Evolutionary conservation across 1,140 invertebrate genomes (phyloP).

Genomic region (Carcinoscorpius rotundicauda): DNA sequence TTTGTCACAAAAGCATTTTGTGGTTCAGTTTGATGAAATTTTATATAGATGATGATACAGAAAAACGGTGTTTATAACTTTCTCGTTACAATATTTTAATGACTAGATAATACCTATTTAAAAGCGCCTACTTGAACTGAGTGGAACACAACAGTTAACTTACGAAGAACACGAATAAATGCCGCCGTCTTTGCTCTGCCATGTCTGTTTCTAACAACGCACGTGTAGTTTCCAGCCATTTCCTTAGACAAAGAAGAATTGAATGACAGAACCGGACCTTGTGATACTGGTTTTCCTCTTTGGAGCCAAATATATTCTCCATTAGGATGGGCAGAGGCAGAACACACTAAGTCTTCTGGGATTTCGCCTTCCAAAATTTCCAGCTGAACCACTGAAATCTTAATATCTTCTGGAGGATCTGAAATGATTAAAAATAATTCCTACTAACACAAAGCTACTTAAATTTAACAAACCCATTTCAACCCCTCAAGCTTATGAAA

Average conservation of each 20-base stretch:
- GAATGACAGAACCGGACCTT: constrained; percentile 27
- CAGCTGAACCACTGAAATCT: constrained; percentile 53
- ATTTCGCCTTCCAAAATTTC: constrained; percentile 61
- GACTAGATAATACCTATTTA: background rate
- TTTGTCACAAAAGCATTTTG: background rate
- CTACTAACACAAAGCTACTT: no score
- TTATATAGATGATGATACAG: background rate
- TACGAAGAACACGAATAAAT: constrained; percentile 64
- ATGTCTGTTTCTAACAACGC: constrained; percentile 61
- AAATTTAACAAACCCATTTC: no score
- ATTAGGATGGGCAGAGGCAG: constrained; percentile 55
- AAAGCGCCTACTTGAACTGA: background rate
- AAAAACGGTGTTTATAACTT: background rate
- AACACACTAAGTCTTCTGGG: constrained; percentile 56
- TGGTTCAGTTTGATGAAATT: background rate
- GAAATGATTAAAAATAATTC: constrained; percentile 24
- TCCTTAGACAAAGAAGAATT: constrained; percentile 43
- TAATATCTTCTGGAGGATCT: constrained; percentile 79
- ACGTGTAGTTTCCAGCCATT: constrained; percentile 55
- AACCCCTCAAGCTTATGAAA: no score
- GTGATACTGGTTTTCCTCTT: constrained; percentile 12
- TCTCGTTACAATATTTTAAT: background rate
- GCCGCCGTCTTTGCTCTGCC: constrained; percentile 49
- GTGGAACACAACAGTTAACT: constrained; percentile 34
- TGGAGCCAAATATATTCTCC: constrained; percentile 22